Percentiles rank a stretch among this genome's conserved stretches.
phyloP scores from a whole-genome alignment of 1,140 invertebrate genomes.

The Tetragnatha versicolor region DNA sequence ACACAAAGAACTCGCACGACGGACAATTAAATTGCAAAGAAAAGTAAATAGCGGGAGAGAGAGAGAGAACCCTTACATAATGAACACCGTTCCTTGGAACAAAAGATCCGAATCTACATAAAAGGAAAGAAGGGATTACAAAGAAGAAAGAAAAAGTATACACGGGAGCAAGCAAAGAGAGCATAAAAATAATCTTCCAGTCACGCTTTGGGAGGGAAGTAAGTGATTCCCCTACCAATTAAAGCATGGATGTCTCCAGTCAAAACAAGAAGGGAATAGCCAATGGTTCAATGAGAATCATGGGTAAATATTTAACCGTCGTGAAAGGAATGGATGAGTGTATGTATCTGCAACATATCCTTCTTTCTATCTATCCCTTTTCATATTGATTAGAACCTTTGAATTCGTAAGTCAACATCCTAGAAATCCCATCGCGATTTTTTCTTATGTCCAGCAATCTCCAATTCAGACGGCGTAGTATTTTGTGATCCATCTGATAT shows the following conservation, averaged over 20 bases:
- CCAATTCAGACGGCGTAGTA: background rate
- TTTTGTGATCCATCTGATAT: background rate
- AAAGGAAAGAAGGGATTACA: too few species aligned
- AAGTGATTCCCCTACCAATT: slow-evolving; percentile 12
- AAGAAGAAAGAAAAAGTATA: too few species aligned
- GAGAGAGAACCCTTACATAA: too few species aligned
- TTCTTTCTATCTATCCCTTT: background rate
- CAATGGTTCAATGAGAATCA: slow-evolving; percentile 16
- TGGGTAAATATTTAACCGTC: slow-evolving; percentile 42
- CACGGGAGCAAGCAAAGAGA: too few species aligned
- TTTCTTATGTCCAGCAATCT: slow-evolving; percentile 7
- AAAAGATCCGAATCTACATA: too few species aligned
- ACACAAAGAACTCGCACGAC: too few species aligned
- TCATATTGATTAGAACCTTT: background rate
- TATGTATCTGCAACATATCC: slow-evolving; percentile 4
- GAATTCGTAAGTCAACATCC: slow-evolving; percentile 21
- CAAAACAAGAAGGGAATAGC: slow-evolving; percentile 32
- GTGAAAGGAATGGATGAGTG: slow-evolving; percentile 20
- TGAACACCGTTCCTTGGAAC: too few species aligned
- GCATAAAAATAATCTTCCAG: too few species aligned
- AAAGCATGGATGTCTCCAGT: slow-evolving; percentile 16
- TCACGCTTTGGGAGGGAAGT: too few species aligned
- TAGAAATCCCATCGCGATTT: slow-evolving; percentile 3
- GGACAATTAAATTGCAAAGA: too few species aligned
- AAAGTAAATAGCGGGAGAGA: too few species aligned